Percentiles rank a stretch among this genome's conserved stretches.
phyloP scores from a whole-genome alignment of 35 echinoderm and acorn worm species.

The Amphiura filiformis region DNA sequence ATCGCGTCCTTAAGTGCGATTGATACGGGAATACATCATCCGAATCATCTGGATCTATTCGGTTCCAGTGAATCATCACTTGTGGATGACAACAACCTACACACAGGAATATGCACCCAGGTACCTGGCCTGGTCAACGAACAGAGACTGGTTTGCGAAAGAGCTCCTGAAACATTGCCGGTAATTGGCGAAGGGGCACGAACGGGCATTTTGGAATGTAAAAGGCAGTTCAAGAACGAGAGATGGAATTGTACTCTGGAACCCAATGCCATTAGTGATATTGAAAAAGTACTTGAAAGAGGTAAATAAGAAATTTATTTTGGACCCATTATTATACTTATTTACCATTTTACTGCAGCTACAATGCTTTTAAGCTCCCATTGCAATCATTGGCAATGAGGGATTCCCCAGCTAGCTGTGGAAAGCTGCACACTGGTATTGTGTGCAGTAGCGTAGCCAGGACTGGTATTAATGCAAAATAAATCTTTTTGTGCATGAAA shows the following conservation, averaged over 20 bases:
- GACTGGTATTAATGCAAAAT: no score
- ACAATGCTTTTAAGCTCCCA: no score
- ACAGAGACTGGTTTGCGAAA: slow-evolving; percentile 52
- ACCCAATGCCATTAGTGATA: slow-evolving; percentile 38
- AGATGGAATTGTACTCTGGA: slow-evolving; percentile 75
- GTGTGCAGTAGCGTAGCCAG: no score
- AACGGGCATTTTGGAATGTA: slow-evolving; percentile 67
- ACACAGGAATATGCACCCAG: not conserved
- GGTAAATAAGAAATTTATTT: slow-evolving; percentile 35
- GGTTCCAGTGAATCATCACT: not conserved
- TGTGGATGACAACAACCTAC: not conserved
- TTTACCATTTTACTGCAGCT: no score
- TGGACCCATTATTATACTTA: no score
- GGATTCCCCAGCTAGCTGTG: no score
- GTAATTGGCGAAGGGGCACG: slow-evolving; percentile 67
- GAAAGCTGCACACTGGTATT: no score
- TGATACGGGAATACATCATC: not conserved
- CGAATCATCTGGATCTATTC: not conserved
- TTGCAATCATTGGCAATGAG: no score
- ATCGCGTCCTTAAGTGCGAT: slow-evolving; percentile 25
- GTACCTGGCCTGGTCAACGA: slow-evolving; percentile 44
- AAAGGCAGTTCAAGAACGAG: slow-evolving; percentile 64
- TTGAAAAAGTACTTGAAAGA: slow-evolving; percentile 48
- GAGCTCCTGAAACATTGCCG: slow-evolving; percentile 43
- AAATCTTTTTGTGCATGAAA: no score